These are phyloP conservation scores for Drosophila koepferae DNA, from an alignment of 2,888 invertebrate genomes.

Conservation along the genomic window DNA sequence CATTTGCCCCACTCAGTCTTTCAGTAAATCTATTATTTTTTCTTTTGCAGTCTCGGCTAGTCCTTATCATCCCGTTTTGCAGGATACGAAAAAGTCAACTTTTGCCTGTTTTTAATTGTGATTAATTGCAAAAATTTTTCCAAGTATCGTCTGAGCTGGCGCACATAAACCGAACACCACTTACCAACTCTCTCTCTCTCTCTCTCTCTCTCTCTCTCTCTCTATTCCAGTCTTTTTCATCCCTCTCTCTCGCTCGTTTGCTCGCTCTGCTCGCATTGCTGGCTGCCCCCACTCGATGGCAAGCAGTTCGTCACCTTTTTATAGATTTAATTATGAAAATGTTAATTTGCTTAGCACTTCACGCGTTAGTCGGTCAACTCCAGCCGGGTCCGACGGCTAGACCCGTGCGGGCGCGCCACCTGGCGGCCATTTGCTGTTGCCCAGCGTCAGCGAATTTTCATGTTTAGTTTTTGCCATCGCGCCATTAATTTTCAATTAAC, in stretches of 20 bases:
- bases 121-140: constrained; percentile 56
- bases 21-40: not conserved
- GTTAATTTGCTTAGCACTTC: constrained; percentile 77
- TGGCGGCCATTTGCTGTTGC: constrained; percentile 50
- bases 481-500: constrained; percentile 79
- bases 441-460: constrained; percentile 72
- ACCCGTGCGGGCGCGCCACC: constrained; percentile 50
- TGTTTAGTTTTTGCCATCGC: constrained; percentile 79
- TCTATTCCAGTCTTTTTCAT: not conserved
- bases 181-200: not conserved
- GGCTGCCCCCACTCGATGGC: not conserved
- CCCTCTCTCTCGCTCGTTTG: not conserved
- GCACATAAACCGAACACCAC: constrained; percentile 4
- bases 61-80: not conserved
- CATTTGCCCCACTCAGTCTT: not conserved
- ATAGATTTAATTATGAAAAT: constrained; percentile 74
- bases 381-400: not conserved
- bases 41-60: not conserved
- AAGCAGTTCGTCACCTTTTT: constrained; percentile 46
- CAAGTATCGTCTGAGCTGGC: constrained; percentile 14
- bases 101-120: constrained; percentile 58
- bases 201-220: not conserved
- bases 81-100: constrained; percentile 15
- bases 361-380: constrained; percentile 44
- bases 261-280: not conserved